Base-by-base conservation (phyloP, 64 coral and sea anemone genomes). In the Montipora cactus region DNA sequence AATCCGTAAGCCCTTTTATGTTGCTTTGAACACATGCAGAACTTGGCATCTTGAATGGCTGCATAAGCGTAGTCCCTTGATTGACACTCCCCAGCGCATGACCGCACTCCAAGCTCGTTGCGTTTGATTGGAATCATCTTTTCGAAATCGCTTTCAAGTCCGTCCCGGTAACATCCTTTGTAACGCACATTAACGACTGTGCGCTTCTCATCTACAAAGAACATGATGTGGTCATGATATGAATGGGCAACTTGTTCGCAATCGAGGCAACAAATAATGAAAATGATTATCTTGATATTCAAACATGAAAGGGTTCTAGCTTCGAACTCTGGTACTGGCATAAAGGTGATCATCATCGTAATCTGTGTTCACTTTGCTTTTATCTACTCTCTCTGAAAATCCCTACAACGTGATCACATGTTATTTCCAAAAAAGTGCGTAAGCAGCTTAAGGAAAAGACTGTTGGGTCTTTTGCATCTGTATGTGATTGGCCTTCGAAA, bases 41-140 rank as follows among this genome's bases (percentile, higher is more conserved):
- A 91, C 79, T 50, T 73, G 20, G 62, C 90, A 11, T 83, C 57
- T 70, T 80, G 90, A 74, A 91, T 49, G 2, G 76, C 90, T 57
- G 53, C 79, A 58, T 57, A 83, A 16, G 19, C 37, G 78, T 81
- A 91, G 11, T 16, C 69, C 7, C 75, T n/a, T 44, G 72, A 19
- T 5, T 72, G 80, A 58, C 90, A 91, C 18, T 67, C 66, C 4
- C 25, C 66, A 9, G 80, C 15, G 8, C 90, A 91, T 11, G 76
- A 49, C 51, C 13, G 79, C 48, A 91, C 90, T 25, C 59, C 53
- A 19, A 91, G 28, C 7, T 68, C 37, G 44, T 75, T 28, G 67
- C 90, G 90, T 59, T 59, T 81, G 9, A 81, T 81, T 59, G 77
- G 77, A 57, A 79, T 52, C 77, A 79, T 79, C 77, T 1, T 79